Percentiles rank a stretch among this genome's conserved stretches.
Evolutionary conservation across 2,888 invertebrate genomes (phyloP).

Genomic region (Ceratothoa steindachneri): DNA sequence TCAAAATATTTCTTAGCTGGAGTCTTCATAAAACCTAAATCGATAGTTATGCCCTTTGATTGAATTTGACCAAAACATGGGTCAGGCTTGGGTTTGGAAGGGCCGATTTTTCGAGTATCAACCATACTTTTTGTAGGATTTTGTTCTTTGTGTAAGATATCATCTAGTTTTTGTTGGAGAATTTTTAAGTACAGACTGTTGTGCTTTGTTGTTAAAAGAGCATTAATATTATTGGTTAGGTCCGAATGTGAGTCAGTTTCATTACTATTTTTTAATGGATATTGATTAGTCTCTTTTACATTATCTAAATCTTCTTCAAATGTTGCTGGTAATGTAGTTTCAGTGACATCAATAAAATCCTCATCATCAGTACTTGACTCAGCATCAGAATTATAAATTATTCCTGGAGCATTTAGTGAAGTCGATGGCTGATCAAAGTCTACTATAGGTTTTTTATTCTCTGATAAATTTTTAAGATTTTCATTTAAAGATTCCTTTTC

Average conservation of each 20-base stretch:
- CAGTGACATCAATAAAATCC: conserved; percentile 38
- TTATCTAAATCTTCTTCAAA: background rate
- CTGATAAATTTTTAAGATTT: conserved; percentile 48
- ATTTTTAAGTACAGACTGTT: conserved; percentile 44
- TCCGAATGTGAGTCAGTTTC: background rate
- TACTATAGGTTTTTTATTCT: conserved; percentile 31
- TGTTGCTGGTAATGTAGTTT: background rate
- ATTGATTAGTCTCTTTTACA: background rate
- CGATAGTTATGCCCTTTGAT: conserved; percentile 31
- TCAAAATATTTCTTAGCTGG: conserved; percentile 48
- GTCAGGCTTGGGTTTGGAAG: background rate
- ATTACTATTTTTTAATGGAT: background rate
- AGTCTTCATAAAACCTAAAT: conserved; percentile 28
- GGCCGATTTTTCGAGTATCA: conserved; percentile 22
- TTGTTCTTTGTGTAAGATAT: conserved; percentile 28
- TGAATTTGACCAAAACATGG: no score
- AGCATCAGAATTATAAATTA: conserved; percentile 35
- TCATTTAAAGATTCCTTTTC: conserved; percentile 20
- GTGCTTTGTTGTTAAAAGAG: conserved; percentile 31
- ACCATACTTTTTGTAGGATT: conserved; percentile 28
- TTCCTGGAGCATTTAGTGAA: conserved; percentile 36
- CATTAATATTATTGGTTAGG: conserved; percentile 29
- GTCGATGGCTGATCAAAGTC: conserved; percentile 29
- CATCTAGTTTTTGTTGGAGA: conserved; percentile 38
- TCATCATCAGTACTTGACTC: conserved; percentile 33